Evolutionary conservation across 2,888 invertebrate genomes (phyloP).

Genomic region (Trachelus tabidus): DNA sequence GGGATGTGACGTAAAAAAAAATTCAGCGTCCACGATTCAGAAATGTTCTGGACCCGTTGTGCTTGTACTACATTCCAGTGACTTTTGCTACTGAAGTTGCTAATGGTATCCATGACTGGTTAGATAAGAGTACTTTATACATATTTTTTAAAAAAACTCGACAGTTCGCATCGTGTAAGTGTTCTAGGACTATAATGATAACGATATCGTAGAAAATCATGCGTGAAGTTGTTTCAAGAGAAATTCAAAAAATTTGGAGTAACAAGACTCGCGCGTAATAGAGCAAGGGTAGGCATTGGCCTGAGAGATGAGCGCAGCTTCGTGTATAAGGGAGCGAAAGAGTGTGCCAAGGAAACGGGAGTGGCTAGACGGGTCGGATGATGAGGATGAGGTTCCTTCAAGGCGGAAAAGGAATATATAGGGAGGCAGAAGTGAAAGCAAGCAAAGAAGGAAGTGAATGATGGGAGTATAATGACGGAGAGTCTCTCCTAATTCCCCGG

Average conservation of each 20-base stretch:
- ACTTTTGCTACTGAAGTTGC: neutral
- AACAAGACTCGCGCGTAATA: slow-evolving; percentile 23
- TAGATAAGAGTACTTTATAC: neutral
- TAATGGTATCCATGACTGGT: neutral
- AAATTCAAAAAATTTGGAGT: neutral
- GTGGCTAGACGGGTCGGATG: slow-evolving; percentile 21
- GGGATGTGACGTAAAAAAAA: slow-evolving; percentile 32
- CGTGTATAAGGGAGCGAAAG: slow-evolving; percentile 17
- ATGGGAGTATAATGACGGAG: slow-evolving; percentile 57
- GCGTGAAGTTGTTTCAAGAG: neutral
- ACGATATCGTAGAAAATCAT: neutral
- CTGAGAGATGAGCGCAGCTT: slow-evolving; percentile 18
- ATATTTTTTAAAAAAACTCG: too few relatives aligned
- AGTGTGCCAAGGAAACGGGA: slow-evolving; percentile 21
- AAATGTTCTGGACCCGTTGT: neutral
- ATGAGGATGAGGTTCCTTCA: neutral
- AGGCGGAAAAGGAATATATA: slow-evolving; percentile 24
- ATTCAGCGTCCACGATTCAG: neutral
- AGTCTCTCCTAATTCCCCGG: slow-evolving; percentile 52
- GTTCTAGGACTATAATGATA: neutral
- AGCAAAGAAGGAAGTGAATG: slow-evolving; percentile 43
- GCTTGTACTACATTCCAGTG: neutral
- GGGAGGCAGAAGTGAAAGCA: slow-evolving; percentile 24
- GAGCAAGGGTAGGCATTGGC: slow-evolving; percentile 17
- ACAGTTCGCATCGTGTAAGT: neutral